Conservation (phyloP, 2,888 invertebrate genomes). For the Patella pellucida region DNA sequence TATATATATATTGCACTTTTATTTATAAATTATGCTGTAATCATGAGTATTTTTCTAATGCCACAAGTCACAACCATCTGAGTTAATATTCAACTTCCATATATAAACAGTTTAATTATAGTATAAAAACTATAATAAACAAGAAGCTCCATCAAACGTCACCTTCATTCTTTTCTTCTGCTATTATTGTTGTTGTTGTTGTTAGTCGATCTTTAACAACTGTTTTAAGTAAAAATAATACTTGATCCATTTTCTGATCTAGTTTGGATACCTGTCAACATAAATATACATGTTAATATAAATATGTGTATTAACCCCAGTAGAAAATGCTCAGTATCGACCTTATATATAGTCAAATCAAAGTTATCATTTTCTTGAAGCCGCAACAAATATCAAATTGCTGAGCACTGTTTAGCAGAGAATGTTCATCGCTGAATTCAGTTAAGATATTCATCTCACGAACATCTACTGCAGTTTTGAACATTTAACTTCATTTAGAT, state of each 20-base stretch:
- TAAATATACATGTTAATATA: conserved; percentile 28
- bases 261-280: conserved; percentile 75
- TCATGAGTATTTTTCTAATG: no score
- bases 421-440: no score
- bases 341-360: no score
- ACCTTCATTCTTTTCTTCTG: conserved; percentile 36
- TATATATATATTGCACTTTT: no score
- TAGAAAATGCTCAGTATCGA: no score
- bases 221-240: conserved; percentile 76
- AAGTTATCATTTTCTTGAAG: no score
- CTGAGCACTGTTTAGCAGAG: no score
- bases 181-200: neutral
- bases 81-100: neutral
- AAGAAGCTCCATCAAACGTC: conserved; percentile 34
- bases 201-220: conserved; percentile 64
- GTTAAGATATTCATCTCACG: no score
- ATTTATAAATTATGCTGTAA: no score
- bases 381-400: no score
- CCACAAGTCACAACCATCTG: neutral
- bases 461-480: no score
- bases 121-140: neutral
- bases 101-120: neutral
- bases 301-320: neutral
- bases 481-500: no score
- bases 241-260: conserved; percentile 78